Evolutionary conservation across 2,113 vertebrate genomes (phyloP).

Genomic region (Platysternon megacephalum): DNA sequence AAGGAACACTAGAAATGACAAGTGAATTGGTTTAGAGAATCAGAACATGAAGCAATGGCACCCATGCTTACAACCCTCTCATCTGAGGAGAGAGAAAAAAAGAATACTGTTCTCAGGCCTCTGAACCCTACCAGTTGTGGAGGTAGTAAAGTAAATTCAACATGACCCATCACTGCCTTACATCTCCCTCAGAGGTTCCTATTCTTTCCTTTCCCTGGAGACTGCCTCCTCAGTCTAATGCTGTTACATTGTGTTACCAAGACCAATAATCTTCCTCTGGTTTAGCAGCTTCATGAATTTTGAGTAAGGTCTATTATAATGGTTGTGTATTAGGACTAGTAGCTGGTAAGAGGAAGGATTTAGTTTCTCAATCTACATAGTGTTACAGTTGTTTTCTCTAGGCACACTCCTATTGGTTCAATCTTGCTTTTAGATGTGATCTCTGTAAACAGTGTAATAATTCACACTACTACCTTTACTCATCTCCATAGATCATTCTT

Average conservation of each 20-base stretch:
- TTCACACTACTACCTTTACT: neutral
- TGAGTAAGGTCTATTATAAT: slow-evolving; percentile 23
- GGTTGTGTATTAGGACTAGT: slow-evolving; percentile 28
- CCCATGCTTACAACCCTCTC: neutral
- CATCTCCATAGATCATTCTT: slow-evolving; percentile 32
- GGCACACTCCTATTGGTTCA: slow-evolving; percentile 41
- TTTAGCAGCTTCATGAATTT: slow-evolving; percentile 58
- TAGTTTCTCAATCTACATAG: neutral
- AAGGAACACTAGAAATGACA: neutral
- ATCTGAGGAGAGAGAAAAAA: neutral
- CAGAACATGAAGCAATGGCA: neutral
- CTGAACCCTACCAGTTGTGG: fast-evolving
- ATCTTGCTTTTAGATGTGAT: neutral
- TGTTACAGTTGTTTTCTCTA: slow-evolving; percentile 29
- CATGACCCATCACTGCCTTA: neutral
- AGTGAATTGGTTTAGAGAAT: neutral
- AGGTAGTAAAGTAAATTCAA: neutral
- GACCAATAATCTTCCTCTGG: slow-evolving; percentile 25
- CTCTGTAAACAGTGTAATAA: slow-evolving; percentile 37
- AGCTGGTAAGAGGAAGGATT: slow-evolving; percentile 39
- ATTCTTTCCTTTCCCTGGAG: neutral
- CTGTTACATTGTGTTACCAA: slow-evolving; percentile 47
- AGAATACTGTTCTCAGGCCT: neutral
- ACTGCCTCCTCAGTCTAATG: neutral
- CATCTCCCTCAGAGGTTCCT: neutral